A percentile compares a stretch with the other conserved stretches of the same genome.
Evolutionary conservation across 2,888 invertebrate genomes (phyloP).

Genomic region (Hemithea aestivaria): DNA sequence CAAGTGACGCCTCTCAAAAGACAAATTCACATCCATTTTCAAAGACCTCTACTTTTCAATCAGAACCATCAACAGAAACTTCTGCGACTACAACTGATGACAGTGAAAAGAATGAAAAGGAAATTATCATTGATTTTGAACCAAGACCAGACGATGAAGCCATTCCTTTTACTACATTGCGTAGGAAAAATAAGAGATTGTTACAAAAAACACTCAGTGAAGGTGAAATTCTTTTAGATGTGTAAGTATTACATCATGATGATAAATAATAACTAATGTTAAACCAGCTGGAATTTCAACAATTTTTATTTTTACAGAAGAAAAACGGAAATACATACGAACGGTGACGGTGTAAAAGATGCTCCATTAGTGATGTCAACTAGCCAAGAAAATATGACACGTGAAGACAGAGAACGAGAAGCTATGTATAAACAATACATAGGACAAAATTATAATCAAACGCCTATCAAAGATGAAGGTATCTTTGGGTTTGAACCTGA

Average conservation of each 20-base stretch:
- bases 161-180: slow-evolving; percentile 79
- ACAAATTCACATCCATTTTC: slow-evolving; percentile 64
- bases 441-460: slow-evolving; percentile 74
- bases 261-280: no score
- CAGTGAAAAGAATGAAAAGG: slow-evolving; percentile 83
- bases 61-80: slow-evolving; percentile 75
- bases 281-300: no score
- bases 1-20: slow-evolving; percentile 68
- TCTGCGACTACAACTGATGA: slow-evolving; percentile 74
- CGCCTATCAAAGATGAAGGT: slow-evolving; percentile 80
- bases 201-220: slow-evolving; percentile 89
- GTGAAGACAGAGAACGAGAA: slow-evolving; percentile 68
- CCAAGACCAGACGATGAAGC: slow-evolving; percentile 84
- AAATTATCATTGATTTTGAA: slow-evolving; percentile 93
- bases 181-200: slow-evolving; percentile 71
- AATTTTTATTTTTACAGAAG: slow-evolving; percentile 51
- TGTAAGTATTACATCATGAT: slow-evolving; percentile 49
- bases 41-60: slow-evolving; percentile 74
- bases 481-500: slow-evolving; percentile 76
- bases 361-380: slow-evolving; percentile 76
- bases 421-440: slow-evolving; percentile 65
- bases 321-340: slow-evolving; percentile 63
- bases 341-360: slow-evolving; percentile 68
- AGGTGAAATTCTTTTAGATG: slow-evolving; percentile 85
- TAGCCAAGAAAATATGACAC: slow-evolving; percentile 81